These are phyloP conservation scores for Erithacus rubecula DNA, from an alignment of 2,797 vertebrate species.

Conservation along the genomic window DNA sequence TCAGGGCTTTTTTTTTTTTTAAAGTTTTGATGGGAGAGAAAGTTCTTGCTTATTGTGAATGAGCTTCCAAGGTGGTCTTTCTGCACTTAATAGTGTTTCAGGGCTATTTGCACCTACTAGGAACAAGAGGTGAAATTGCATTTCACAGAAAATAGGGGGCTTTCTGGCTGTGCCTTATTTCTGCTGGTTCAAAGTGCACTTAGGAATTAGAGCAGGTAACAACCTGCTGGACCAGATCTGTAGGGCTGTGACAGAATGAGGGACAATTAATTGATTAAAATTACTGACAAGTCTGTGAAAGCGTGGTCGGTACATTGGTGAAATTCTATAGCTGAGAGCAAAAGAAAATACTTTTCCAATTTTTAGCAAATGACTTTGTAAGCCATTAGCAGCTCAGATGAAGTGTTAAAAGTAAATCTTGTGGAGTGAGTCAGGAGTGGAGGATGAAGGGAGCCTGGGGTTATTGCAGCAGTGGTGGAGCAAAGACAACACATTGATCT, in stretches of 20 bases:
- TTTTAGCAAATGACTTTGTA: not conserved
- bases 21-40: not conserved
- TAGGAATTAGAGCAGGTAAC: not conserved
- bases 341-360: not conserved
- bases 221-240: not conserved
- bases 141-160: not conserved
- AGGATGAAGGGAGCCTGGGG: not conserved
- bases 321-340: not conserved
- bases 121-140: not conserved
- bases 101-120: not conserved
- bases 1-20: not conserved
- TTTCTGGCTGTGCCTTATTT: not conserved
- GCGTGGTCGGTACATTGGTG: not conserved
- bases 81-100: not conserved
- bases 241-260: not conserved
- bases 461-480: not conserved
- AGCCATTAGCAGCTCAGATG: not conserved
- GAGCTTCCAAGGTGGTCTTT: not conserved
- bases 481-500: not conserved
- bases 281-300: not conserved
- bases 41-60: not conserved
- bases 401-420: not conserved
- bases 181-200: not conserved
- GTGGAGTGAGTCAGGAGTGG: not conserved
- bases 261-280: not conserved